These are phyloP conservation scores for Sisyra terminalis DNA, from an alignment of 2,888 invertebrate species.

Conservation along the genomic window DNA sequence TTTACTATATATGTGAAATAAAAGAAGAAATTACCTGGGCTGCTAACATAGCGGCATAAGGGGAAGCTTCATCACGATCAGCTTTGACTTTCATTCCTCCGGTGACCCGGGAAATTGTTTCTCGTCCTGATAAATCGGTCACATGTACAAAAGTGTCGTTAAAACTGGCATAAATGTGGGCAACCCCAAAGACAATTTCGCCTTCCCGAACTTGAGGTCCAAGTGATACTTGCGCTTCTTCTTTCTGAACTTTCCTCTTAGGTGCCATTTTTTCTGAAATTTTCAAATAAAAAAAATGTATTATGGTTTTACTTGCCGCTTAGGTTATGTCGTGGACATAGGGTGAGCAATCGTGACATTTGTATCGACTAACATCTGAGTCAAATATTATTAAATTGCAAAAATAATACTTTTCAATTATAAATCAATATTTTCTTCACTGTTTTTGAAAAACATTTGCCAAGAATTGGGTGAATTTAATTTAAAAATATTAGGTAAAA, in stretches of 20 bases:
- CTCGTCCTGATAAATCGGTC: constrained; percentile 94
- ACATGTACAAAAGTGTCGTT: constrained; percentile 99
- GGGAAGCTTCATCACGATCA: constrained; percentile 98
- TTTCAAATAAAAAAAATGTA: no score
- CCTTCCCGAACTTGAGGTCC: constrained; percentile 95
- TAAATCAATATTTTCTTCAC: no score
- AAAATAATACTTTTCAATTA: no score
- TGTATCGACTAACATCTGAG: no score
- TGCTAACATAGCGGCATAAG: constrained; percentile 99
- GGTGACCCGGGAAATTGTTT: constrained; percentile 89
- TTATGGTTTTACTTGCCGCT: no score
- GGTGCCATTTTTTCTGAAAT: constrained; percentile 63
- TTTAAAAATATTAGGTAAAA: neutral
- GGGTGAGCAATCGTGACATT: no score
- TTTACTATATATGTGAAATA: neutral
- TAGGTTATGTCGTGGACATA: no score
- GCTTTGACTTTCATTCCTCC: constrained; percentile 99
- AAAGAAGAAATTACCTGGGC: constrained; percentile 55
- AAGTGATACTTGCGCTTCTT: constrained; percentile 90
- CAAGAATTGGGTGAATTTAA: neutral
- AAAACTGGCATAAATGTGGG: constrained; percentile 99
- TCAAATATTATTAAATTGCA: no score
- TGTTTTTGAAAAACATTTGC: neutral
- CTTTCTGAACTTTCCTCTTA: constrained; percentile 92
- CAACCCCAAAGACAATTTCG: constrained; percentile 96